Evolutionary conservation across 2,797 vertebrate species (phyloP).

Genomic region (Apodemus agrarius): DNA sequence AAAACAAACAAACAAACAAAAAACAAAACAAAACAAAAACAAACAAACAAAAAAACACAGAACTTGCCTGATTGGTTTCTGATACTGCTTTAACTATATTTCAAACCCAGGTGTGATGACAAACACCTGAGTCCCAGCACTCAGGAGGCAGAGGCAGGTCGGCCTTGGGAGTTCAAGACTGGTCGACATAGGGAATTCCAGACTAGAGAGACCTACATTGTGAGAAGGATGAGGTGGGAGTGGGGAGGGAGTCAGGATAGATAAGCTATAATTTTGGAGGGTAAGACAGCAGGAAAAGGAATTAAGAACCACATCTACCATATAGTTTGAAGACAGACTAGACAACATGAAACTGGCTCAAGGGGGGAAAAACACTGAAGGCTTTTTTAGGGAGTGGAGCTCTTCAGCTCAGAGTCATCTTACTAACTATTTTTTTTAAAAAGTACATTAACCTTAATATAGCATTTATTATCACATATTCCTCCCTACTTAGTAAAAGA

Average conservation of each 20-base stretch:
- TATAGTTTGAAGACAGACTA: neutral
- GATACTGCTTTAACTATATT: conserved; percentile 40
- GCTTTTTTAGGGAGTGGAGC: neutral
- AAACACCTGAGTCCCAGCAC: neutral
- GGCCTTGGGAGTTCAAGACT: neutral
- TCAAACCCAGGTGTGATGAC: neutral
- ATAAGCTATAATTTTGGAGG: neutral
- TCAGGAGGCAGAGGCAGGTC: neutral
- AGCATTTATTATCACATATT: conserved; percentile 58
- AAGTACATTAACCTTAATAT: conserved; percentile 60
- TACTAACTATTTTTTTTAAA: conserved; percentile 10
- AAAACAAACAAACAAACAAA: too few relatives aligned
- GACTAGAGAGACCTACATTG: neutral
- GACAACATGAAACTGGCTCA: neutral
- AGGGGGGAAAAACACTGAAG: neutral
- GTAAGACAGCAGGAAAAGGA: neutral
- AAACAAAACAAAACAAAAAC: too few relatives aligned
- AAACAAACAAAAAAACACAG: conserved; percentile 51
- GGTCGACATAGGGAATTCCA: neutral
- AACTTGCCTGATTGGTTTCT: neutral
- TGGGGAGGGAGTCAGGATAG: neutral
- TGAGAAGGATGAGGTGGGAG: neutral
- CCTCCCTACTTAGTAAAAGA: conserved; percentile 34
- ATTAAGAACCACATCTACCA: neutral
- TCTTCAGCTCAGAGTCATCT: conserved; percentile 36